Conservation (phyloP, 2,797 vertebrate genomes). For the Poecilia gillii region DNA sequence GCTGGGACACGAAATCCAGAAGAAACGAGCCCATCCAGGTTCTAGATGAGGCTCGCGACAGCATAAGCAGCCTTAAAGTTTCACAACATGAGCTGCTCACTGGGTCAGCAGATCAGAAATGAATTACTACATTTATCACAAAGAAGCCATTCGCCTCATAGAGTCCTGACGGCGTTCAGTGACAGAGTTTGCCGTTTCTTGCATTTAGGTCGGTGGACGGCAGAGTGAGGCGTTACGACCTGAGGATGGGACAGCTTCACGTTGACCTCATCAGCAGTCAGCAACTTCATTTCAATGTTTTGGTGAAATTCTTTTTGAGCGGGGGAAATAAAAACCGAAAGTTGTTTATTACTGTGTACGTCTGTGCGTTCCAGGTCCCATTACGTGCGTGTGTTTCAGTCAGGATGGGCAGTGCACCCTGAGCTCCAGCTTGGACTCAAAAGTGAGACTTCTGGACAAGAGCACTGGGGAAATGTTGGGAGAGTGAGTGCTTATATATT, state of each 20-base stretch:
- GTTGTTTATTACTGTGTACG: neutral
- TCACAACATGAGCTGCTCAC: conserved; percentile 88
- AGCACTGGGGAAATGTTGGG: conserved; percentile 93
- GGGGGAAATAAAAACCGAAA: neutral
- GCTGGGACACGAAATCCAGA: conserved; percentile 93
- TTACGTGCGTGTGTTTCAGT: conserved; percentile 94
- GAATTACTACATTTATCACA: neutral
- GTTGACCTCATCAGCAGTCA: conserved; percentile 91
- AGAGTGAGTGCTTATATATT: conserved; percentile 81
- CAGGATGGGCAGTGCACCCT: conserved; percentile 91
- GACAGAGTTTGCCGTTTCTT: neutral
- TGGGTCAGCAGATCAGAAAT: conserved; percentile 78
- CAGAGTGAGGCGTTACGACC: conserved; percentile 90
- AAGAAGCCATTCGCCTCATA: neutral
- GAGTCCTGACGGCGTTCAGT: neutral
- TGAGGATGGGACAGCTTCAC: conserved; percentile 88
- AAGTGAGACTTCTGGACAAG: conserved; percentile 91
- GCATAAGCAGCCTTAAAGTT: conserved; percentile 93
- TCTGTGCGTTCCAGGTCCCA: conserved; percentile 80
- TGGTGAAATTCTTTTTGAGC: neutral
- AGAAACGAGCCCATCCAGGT: conserved; percentile 87
- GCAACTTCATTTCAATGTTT: conserved; percentile 44
- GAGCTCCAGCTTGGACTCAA: conserved; percentile 89
- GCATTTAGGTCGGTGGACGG: conserved; percentile 88
- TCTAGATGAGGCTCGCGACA: conserved; percentile 88